Evolutionary conservation across 92 coral and sea anemone genomes (phyloP), one percentile per base, ranked within the genome.

Genomic region (Epizoanthus rinbou): DNA sequence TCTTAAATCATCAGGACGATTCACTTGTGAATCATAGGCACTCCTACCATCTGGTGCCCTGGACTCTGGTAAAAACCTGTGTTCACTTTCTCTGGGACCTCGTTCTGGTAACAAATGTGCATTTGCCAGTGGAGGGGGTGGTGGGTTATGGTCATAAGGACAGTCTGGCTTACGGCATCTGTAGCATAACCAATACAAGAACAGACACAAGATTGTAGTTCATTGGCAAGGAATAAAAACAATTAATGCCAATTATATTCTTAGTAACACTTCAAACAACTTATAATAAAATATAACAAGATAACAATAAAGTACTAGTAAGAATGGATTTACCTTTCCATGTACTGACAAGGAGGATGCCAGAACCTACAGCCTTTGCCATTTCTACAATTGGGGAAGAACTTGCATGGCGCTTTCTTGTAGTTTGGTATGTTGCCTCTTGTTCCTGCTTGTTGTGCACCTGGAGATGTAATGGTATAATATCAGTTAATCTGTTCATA

Each of bases 301-400:
- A 47, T 47, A 47, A 47, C 54, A 47, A 47, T 11, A 47, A 47
- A 8, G 54, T 47, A 47, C 54, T 8, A 47, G 54, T 47, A 43
- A 43, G 50, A 43, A 10, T 47, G 54, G 7, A 28, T 70, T 21
- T 63, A 95, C 98, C 89, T 89, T 28, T 69, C 74, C 57, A 93
- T 90, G 43, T 28, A 45, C 60, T 85, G 87, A 64, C 98, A 96
- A 2, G 95, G 93, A 31, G 99, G 99, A 85, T 96, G 99, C 75
- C 82, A 87, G 85, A 93, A 96, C 70, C 83, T 82, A 73, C 99
- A 96, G 1, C 80, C 75, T 13, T 52, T 87, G 59, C 98, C 99
- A 88, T 88, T 78, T 31, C 99, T 86, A 81, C 99, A 96, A 54
- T 76, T 84, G 9, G 99, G 99, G 50, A 96, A 96, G 84, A 88